These are phyloP conservation scores for Colistium nudipinnis DNA, from an alignment of 2,113 vertebrate species.

Conservation along the genomic window DNA sequence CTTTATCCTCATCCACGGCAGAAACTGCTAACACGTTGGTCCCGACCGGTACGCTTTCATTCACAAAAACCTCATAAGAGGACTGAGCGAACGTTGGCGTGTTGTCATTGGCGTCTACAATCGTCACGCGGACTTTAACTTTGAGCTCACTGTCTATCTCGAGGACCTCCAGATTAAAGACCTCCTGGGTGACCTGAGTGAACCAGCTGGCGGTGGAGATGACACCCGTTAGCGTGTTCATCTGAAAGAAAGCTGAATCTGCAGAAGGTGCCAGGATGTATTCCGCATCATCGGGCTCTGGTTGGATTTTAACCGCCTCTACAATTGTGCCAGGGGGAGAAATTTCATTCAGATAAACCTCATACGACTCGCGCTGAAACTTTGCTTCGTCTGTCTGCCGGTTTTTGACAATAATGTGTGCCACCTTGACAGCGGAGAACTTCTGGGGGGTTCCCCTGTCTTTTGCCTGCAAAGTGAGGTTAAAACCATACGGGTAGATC, in stretches of 20 bases:
- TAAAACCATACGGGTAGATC: slow-evolving; percentile 86
- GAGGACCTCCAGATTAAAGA: slow-evolving; percentile 87
- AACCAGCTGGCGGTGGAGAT: slow-evolving; percentile 88
- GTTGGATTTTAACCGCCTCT: slow-evolving; percentile 84
- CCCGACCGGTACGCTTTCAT: slow-evolving; percentile 90
- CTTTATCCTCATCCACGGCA: slow-evolving; percentile 89
- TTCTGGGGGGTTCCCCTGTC: slow-evolving; percentile 92
- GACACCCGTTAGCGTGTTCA: slow-evolving; percentile 90
- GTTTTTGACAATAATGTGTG: slow-evolving; percentile 83
- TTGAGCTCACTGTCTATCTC: slow-evolving; percentile 83
- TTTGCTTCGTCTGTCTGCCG: slow-evolving; percentile 73
- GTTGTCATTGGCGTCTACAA: slow-evolving; percentile 94
- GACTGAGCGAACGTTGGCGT: slow-evolving; percentile 88
- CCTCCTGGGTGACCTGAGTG: slow-evolving; percentile 84
- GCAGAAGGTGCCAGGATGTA: slow-evolving; percentile 86
- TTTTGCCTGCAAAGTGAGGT: slow-evolving; percentile 93
- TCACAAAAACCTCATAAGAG: slow-evolving; percentile 89
- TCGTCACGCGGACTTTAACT: slow-evolving; percentile 83
- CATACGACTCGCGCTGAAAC: slow-evolving; percentile 89
- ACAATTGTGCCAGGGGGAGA: slow-evolving; percentile 92
- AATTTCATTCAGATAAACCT: slow-evolving; percentile 90
- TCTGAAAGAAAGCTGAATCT: slow-evolving; percentile 87
- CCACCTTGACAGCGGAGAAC: slow-evolving; percentile 83
- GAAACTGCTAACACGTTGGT: slow-evolving; percentile 86
- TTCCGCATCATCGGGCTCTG: slow-evolving; percentile 86